Base-by-base conservation (phyloP, 1,140 invertebrate genomes). In the Drosophila dunni region DNA sequence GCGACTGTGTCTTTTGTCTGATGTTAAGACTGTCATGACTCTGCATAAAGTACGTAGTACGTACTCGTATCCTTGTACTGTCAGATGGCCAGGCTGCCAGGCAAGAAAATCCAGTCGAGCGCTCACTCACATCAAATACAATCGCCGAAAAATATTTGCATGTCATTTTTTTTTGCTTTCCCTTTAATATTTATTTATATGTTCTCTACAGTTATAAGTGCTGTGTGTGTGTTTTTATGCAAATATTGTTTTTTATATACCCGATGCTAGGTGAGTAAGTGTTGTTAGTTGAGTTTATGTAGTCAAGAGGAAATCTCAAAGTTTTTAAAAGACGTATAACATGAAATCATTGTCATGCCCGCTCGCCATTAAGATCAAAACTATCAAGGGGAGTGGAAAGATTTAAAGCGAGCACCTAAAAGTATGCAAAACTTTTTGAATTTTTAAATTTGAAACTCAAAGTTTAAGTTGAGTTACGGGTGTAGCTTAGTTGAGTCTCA, bases 131-230 rank as follows among this genome's bases (percentile, higher is more conserved):
- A 33, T 58, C 67, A 62, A 63, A 62, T 57, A 74, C 58, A 65
- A 38, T 73, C 34, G 56, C 62, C 46, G 63, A 34, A 66, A 20
- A 72, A 48, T 74, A 78, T 85, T 78, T 65, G 62, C 81, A 78
- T 75, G 58, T 24, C 75, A 85, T 75, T 86, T 85, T 85, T 85
- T 73, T 64, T 81, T 29, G 24, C 24, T 29, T 81, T 71, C 50
- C 50, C 66, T 78, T 72, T 75, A 78, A 78, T 85, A 78, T 85
- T 78, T 75, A 81, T 83, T 70, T 71, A 71, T 62, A 68, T 64
- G 69, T 56, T 56, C 36, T 38, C 53, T 56, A 40, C 36, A 42
- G 13, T 60, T 57, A 29, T 57, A 44, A 44, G 57, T 46, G 44
- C 15, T 42, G n/a, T 66, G 48, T 54, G 42, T 62, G 71, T 48